A percentile compares a stretch with the other conserved stretches of the same genome.
Conservation (phyloP, 2,888 invertebrate species). For the Blera fallax region DNA sequence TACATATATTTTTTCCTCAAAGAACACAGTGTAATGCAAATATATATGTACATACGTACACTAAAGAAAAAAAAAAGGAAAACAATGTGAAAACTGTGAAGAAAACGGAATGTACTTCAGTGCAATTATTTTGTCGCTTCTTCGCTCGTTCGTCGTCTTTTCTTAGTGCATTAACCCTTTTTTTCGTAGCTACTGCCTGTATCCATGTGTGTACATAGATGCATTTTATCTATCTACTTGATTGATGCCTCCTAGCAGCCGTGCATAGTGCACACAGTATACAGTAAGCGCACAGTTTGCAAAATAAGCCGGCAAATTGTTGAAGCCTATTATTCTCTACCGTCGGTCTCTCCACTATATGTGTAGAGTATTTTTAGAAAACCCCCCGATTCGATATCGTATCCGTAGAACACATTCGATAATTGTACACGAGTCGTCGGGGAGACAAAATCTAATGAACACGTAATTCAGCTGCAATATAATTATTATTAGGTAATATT, state of each 20-base stretch:
- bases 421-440: neutral
- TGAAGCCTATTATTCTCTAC: slow-evolving; percentile 30
- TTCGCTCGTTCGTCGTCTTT: slow-evolving; percentile 17
- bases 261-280: slow-evolving; percentile 29
- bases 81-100: slow-evolving; percentile 41
- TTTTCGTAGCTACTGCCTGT: slow-evolving; percentile 30
- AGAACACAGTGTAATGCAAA: slow-evolving; percentile 28
- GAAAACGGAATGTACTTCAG: slow-evolving; percentile 45
- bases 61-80: slow-evolving; percentile 18
- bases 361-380: slow-evolving; percentile 15
- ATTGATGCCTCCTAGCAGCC: slow-evolving; percentile 68
- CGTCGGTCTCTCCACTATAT: neutral
- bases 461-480: slow-evolving; percentile 7
- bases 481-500: slow-evolving; percentile 2
- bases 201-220: slow-evolving; percentile 28
- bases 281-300: slow-evolving; percentile 24
- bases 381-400: slow-evolving; percentile 19
- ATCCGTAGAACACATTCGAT: neutral
- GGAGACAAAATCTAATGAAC: slow-evolving; percentile 1
- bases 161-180: slow-evolving; percentile 60
- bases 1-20: neutral
- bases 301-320: slow-evolving; percentile 54
- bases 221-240: slow-evolving; percentile 42
- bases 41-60: slow-evolving; percentile 3
- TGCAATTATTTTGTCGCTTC: slow-evolving; percentile 64